phyloP scores from a whole-genome alignment of 2,888 invertebrate genomes.

The Exocentrus adspersus region DNA sequence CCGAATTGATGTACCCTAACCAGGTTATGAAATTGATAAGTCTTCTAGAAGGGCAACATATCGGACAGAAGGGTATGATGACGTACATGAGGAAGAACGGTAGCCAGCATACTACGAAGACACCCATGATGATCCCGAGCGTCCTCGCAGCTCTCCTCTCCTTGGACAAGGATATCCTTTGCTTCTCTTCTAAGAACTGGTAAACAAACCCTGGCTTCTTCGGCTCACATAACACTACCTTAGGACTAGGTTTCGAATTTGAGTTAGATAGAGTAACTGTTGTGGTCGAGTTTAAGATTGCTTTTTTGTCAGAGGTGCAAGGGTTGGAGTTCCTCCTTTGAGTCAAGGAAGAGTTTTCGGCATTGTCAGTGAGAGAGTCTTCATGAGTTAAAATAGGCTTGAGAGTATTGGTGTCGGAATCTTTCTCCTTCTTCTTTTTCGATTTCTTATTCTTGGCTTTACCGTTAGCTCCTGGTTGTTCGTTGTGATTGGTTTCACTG shows the following conservation, averaged over 20 bases:
- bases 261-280: constrained; percentile 54
- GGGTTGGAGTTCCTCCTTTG: constrained; percentile 61
- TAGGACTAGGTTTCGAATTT: constrained; percentile 48
- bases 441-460: constrained; percentile 65
- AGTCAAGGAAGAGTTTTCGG: constrained; percentile 64
- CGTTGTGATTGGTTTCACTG: constrained; percentile 84
- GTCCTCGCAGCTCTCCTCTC: constrained; percentile 95
- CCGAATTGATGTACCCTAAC: constrained; percentile 91
- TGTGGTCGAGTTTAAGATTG: constrained; percentile 36
- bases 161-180: constrained; percentile 90
- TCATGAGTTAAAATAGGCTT: constrained; percentile 64
- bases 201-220: constrained; percentile 75
- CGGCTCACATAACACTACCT: constrained; percentile 50
- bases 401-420: constrained; percentile 56
- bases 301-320: constrained; percentile 52
- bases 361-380: constrained; percentile 68
- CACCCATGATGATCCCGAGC: constrained; percentile 96
- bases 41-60: constrained; percentile 83
- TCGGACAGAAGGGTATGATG: constrained; percentile 86
- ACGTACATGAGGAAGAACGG: constrained; percentile 98
- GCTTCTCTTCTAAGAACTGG: constrained; percentile 89
- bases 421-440: constrained; percentile 63
- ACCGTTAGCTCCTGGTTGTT: constrained; percentile 66
- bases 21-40: constrained; percentile 91
- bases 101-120: constrained; percentile 97